phyloP scores from a whole-genome alignment of 2,797 vertebrate genomes.

The Argyrosomus regius region DNA sequence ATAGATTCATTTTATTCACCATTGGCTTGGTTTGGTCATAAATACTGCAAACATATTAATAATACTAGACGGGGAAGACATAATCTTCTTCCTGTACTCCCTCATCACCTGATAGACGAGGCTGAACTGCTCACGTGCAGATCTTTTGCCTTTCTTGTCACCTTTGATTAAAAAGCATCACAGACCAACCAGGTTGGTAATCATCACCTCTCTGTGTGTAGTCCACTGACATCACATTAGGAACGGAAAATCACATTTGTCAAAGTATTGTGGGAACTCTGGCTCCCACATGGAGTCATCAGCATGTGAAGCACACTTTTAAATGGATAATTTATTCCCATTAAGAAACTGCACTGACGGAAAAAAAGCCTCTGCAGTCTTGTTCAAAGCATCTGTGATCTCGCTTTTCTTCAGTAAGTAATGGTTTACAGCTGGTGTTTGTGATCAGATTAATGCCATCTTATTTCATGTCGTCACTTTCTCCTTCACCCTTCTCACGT shows the following conservation, averaged over 20 bases:
- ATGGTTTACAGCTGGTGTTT: constrained; percentile 34
- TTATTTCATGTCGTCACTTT: not conserved
- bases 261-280: constrained; percentile 1
- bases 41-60: not conserved
- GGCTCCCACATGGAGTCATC: constrained; percentile 11
- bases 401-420: constrained; percentile 18
- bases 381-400: constrained; percentile 32
- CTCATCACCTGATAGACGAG: not conserved
- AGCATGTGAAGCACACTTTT: constrained; percentile 24
- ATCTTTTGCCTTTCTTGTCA: not conserved
- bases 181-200: not conserved
- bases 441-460: constrained; percentile 20
- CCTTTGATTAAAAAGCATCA: constrained; percentile 5
- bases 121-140: not conserved
- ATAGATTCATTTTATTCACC: too few relatives aligned
- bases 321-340: constrained; percentile 47
- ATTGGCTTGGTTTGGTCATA: not conserved
- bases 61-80: not conserved
- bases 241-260: not conserved
- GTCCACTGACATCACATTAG: constrained; percentile 11
- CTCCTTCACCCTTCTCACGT: not conserved
- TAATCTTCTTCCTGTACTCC: not conserved
- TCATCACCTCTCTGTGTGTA: not conserved
- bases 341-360: constrained; percentile 18
- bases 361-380: constrained; percentile 9